Evolutionary conservation across 2,888 invertebrate species (phyloP), one percentile per base, ranked within the genome.

Genomic region (Macaria liturata): DNA sequence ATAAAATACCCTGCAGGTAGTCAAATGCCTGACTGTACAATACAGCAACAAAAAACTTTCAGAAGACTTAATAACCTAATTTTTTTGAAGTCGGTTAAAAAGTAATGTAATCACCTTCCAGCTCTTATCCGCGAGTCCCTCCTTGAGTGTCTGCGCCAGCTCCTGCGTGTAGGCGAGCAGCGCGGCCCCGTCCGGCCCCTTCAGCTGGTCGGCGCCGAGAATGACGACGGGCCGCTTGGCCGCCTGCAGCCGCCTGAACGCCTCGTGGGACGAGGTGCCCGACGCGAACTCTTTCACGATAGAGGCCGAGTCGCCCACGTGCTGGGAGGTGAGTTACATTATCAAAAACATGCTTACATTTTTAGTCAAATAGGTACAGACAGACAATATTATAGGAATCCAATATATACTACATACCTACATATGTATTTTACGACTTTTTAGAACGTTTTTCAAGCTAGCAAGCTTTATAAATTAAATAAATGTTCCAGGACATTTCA

Each of bases 201-300:
- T 94, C 37, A 99, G 92, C 59, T 96, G 94, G 67, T 97, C 96
- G 3, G 97, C 95, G 20, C 99, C 99, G 39, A 99, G 92, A 66
- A 99, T 96, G 46, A 99, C 95, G 58, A 98, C 91, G n/a, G 99
- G 99, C 58, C 95, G 95, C 84, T 97, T 96, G 9, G 99, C 98
- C 3, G 89, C 80, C 72, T 95, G 92, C 67, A 98, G 84, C 55
- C 93, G 94, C 78, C 95, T 93, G 34, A 76, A 49, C 2, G 87
- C 84, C 42, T 75, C 82, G 65, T 83, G 79, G 0, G 70, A 93
- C 78, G 86, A 97, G 93, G 67, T 94, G 85, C 93, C 98, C 94
- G 90, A 92, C 5, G 95, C 94, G 32, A 99, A 89, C 57, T 97
- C 94, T 61, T 95, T 93, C 40, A 99, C 92, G 30, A 95, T 85